A percentile compares a stretch with the other conserved stretches of the same genome.
These are phyloP conservation scores for Calidris pugnax DNA, from an alignment of 2,113 vertebrate genomes.

Conservation along the genomic window DNA sequence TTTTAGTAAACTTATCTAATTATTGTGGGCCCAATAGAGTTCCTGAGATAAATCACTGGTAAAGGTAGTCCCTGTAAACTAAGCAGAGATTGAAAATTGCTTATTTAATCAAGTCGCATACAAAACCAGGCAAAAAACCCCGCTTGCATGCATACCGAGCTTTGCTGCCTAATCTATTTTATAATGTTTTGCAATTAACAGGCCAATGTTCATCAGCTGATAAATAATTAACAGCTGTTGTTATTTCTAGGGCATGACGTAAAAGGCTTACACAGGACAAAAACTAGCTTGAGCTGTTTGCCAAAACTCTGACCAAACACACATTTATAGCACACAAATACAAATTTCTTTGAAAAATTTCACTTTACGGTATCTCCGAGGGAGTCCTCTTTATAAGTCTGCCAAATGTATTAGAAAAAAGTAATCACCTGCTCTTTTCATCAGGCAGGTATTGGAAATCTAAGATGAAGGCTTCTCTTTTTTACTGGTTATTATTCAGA, in stretches of 20 bases:
- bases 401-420: not conserved
- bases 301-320: slow-evolving; percentile 33
- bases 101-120: slow-evolving; percentile 22
- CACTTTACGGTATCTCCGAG: not conserved
- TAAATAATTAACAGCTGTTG: slow-evolving; percentile 67
- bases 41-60: not conserved
- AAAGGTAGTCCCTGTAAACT: not conserved
- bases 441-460: not conserved
- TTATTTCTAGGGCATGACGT: slow-evolving; percentile 44
- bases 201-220: slow-evolving; percentile 60
- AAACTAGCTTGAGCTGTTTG: not conserved
- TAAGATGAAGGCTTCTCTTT: not conserved
- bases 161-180: slow-evolving; percentile 52
- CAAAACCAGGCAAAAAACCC: not conserved
- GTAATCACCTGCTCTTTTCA: not conserved
- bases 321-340: not conserved
- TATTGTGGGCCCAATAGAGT: not conserved
- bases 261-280: slow-evolving; percentile 40
- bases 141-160: not conserved
- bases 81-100: not conserved
- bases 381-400: not conserved
- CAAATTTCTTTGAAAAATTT: not conserved
- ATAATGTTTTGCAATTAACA: slow-evolving; percentile 60
- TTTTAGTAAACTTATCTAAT: not conserved
- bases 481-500: not conserved